Evolutionary conservation across 2,797 vertebrate genomes (phyloP), one percentile per base, ranked within the genome.

Genomic region (Gastrophryne carolinensis): DNA sequence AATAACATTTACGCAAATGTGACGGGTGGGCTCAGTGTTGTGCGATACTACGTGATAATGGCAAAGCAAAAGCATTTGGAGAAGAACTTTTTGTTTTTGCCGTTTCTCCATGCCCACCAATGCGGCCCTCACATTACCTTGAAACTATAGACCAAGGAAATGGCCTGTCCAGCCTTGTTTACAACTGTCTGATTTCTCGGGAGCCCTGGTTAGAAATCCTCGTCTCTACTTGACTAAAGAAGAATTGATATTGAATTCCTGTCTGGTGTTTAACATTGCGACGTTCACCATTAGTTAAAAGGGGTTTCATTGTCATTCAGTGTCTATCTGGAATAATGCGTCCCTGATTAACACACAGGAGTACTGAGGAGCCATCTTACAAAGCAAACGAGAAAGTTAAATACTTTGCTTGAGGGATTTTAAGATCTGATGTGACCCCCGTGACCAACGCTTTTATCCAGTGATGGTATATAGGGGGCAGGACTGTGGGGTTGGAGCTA

Each of bases 161-260:
- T 84, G 76, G 84, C 57, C 72, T 84, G 72, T 79, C 80, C 73
- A 21, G 57, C 80, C 0, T 69, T 72, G 66, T 83, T 72, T 81
- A 71, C 37, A 73, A 67, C 81, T 81, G 32, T 75, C 3, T 57
- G 67, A 11, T 86, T 78, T 81, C 81, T 83, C 80, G 61, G 54
- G 74, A 80, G 64, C 79, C 50, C 50, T 24, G 34, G 62, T 83
- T 86, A 80, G 71, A 41, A 78, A 72, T 63, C 64, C 39, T 64
- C 35, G 73, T 78, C 17, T 17, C 53, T 79, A 34, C 58, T 81
- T 62, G 66, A 83, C 79, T 75, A 78, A 86, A 83, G 83, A 86
- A 84, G 86, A 88, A 81, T 81, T 79, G 68, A 57, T 85, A 80
- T 44, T 81, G 73, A 82, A 80, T 84, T 87, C 54, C 79, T 86